phyloP scores from a whole-genome alignment of 2,797 vertebrate genomes.

The Heteromormyrus szaboi region DNA sequence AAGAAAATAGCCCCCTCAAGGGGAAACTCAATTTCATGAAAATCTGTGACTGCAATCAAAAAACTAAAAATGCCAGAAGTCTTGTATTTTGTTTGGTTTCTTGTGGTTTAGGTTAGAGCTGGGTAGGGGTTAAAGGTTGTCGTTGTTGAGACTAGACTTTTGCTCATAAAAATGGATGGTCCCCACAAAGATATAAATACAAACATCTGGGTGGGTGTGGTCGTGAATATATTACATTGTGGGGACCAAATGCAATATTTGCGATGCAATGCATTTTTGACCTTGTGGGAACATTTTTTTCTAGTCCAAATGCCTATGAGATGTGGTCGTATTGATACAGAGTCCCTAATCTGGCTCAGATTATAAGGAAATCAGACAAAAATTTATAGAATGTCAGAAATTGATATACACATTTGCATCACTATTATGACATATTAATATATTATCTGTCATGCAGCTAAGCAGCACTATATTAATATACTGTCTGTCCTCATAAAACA shows the following conservation, averaged over 20 bases:
- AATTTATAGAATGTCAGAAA: background rate
- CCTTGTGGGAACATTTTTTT: background rate
- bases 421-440: background rate
- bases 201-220: background rate
- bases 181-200: background rate
- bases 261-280: background rate
- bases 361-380: background rate
- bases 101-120: background rate
- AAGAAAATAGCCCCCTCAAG: background rate
- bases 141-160: background rate
- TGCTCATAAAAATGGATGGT: background rate
- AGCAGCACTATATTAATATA: constrained; percentile 32
- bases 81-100: background rate
- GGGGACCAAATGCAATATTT: background rate
- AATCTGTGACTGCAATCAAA: background rate
- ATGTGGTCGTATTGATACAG: background rate
- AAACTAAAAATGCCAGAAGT: background rate
- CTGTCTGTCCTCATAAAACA: constrained; percentile 24
- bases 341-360: background rate
- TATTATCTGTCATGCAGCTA: constrained; percentile 14
- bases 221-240: background rate
- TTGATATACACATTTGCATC: background rate
- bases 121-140: background rate
- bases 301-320: background rate
- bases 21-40: background rate